Base-by-base conservation (phyloP, 2,888 invertebrate species). In the Euplagia quadripunctaria region DNA sequence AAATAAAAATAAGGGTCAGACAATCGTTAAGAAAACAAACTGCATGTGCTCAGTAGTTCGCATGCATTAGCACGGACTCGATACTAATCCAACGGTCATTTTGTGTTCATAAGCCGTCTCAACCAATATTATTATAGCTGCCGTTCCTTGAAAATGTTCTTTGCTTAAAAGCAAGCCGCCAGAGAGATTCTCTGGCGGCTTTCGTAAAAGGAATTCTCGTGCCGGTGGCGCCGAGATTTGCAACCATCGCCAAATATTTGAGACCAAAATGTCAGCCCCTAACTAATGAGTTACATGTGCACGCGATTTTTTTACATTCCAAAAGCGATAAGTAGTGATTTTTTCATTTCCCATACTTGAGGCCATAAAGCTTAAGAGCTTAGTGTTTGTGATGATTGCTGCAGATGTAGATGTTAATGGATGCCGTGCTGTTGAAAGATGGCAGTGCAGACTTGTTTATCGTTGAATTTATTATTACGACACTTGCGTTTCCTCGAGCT, bases 231-330 rank as follows among this genome's bases (percentile, higher is more conserved):
- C 94, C 95, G 90, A 85, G 89, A 90, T 92, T 92, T 90, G 94
- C 94, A 89, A 93, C 89, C 87, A 89, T 91, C 91, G 93, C 91
- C 92, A 94, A 95, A 95, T 94, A 94, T 94, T 94, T 94, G 90
- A 90, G 86, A 85, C 85, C 84, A 83, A 86, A 84, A 89, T 86
- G 88, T 89, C 92, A 86, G 81, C 87, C 82, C 86, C 64, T 84
- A 88, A 92, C 95, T 96, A 96, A 96, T 95, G 94, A 95, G 89
- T 91, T 91, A 93, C 96, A 96, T 93, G 91, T 95, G 95, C 89
- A 85, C 70, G 69, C 87, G 90, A 91, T 58, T 92, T 89, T 87
- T 83, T 83, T 83, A 68, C 76, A 77, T 74, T 76, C 77, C 68
- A 79, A 82, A 82, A 79, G 77, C 79, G 88, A 87, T 89, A 88